A percentile compares a stretch with the other conserved stretches of the same genome.
phyloP scores from a whole-genome alignment of 1,140 invertebrate genomes.

The Apis dorsata region DNA sequence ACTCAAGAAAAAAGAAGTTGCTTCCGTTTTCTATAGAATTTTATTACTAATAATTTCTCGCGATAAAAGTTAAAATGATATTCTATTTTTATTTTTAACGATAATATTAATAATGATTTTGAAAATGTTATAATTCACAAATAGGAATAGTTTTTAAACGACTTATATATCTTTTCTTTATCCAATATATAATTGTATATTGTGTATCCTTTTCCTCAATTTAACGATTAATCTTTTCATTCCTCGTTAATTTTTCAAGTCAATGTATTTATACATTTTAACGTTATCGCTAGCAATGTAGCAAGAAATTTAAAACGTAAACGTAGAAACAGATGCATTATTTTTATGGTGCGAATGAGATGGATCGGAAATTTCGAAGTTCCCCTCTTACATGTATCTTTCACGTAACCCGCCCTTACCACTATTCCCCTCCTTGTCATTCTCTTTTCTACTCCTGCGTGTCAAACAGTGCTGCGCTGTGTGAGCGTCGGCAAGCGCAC shows the following conservation, averaged over 20 bases:
- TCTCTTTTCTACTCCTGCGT: slow-evolving; percentile 9
- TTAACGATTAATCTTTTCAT: neutral
- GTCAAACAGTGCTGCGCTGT: slow-evolving; percentile 10
- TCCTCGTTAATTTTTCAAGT: neutral
- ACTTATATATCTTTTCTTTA: neutral
- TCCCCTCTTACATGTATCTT: slow-evolving; percentile 45
- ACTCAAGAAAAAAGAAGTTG: neutral
- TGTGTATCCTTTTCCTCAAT: neutral
- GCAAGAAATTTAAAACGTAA: neutral
- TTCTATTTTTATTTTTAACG: too few relatives aligned
- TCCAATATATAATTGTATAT: neutral
- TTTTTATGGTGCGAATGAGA: neutral
- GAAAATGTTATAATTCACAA: neutral
- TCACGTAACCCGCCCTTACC: slow-evolving; percentile 29
- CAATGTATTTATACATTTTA: neutral
- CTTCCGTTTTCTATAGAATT: neutral
- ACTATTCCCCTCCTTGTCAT: slow-evolving; percentile 36
- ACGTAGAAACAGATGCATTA: neutral
- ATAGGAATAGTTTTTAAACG: neutral
- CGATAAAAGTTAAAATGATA: neutral
- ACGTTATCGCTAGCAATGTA: neutral
- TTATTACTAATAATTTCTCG: neutral
- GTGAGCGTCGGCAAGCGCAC: slow-evolving; percentile 38
- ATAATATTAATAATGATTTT: neutral
- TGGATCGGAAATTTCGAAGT: slow-evolving; percentile 10